phyloP scores from a whole-genome alignment of 2,888 invertebrate species.

The Cabera pusaria region DNA sequence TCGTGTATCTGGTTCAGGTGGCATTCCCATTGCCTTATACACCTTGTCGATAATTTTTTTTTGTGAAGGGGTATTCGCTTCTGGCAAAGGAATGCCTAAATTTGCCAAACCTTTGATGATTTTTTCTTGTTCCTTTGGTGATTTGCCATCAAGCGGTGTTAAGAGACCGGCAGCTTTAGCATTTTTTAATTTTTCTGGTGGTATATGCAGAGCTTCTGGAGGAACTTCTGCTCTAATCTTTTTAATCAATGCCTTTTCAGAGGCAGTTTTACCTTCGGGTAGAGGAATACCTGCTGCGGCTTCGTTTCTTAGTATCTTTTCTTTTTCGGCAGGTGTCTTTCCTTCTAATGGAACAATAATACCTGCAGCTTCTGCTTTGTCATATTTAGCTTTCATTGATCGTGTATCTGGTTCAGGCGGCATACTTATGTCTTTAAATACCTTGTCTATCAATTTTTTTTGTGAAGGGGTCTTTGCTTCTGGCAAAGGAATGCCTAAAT shows the following conservation, averaged over 20 bases:
- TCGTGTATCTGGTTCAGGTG: slow-evolving; percentile 31
- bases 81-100: slow-evolving; percentile 33
- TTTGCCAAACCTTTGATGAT: slow-evolving; percentile 35
- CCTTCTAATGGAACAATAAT: slow-evolving; percentile 42
- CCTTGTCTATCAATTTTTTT: slow-evolving; percentile 26
- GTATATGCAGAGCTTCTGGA: slow-evolving; percentile 17
- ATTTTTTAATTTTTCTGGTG: too few species aligned
- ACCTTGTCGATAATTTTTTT: slow-evolving; percentile 33
- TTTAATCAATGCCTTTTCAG: slow-evolving; percentile 37
- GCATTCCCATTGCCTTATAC: slow-evolving; percentile 26
- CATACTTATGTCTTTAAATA: slow-evolving; percentile 5
- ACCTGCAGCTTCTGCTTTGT: slow-evolving; percentile 35
- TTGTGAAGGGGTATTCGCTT: slow-evolving; percentile 31
- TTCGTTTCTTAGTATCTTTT: slow-evolving; percentile 36
- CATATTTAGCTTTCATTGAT: slow-evolving; percentile 19
- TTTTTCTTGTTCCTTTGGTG: slow-evolving; percentile 40
- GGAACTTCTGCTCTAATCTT: slow-evolving; percentile 22
- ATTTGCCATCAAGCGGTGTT: slow-evolving; percentile 38
- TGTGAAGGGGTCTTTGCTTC: slow-evolving; percentile 29
- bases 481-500: slow-evolving; percentile 26
- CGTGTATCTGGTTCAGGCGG: slow-evolving; percentile 24
- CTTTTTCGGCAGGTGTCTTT: slow-evolving; percentile 34
- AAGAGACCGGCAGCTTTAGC: too few species aligned
- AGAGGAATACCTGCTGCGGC: slow-evolving; percentile 35
- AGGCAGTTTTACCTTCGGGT: slow-evolving; percentile 40